Percentiles rank a stretch among this genome's conserved stretches.
These are phyloP conservation scores for Acyrthosiphon pisum DNA, from an alignment of 1,140 invertebrate species.

Conservation along the genomic window DNA sequence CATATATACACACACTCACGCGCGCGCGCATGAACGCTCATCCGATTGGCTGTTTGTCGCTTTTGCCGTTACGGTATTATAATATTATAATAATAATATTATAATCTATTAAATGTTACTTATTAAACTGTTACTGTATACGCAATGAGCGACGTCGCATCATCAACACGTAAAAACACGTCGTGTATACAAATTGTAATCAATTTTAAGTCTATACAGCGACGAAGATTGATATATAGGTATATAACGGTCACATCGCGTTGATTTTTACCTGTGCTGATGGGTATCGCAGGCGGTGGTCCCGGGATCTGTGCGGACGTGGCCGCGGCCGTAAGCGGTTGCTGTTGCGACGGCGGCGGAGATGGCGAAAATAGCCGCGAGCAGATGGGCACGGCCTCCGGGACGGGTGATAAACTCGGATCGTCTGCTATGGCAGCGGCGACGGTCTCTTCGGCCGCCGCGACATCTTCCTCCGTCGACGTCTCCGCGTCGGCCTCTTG, in stretches of 20 bases:
- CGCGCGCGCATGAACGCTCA: neutral
- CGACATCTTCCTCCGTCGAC: neutral
- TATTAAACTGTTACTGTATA: neutral
- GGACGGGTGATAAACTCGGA: neutral
- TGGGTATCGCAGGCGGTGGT: neutral
- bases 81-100: neutral
- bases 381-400: neutral
- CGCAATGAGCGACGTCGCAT: neutral
- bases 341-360: neutral
- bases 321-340: too few species aligned
- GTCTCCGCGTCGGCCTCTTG: neutral
- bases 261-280: slow-evolving; percentile 9
- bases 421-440: neutral
- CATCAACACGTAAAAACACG: neutral
- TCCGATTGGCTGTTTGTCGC: neutral
- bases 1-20: too few species aligned
- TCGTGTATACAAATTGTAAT: neutral
- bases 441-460: neutral
- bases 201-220: neutral
- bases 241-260: neutral
- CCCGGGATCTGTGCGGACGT: neutral
- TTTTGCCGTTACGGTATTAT: neutral
- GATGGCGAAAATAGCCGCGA: slow-evolving; percentile 3
- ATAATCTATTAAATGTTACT: neutral
- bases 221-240: neutral